Conservation (phyloP, 2,888 invertebrate genomes). For the Ormyrus rosae region DNA sequence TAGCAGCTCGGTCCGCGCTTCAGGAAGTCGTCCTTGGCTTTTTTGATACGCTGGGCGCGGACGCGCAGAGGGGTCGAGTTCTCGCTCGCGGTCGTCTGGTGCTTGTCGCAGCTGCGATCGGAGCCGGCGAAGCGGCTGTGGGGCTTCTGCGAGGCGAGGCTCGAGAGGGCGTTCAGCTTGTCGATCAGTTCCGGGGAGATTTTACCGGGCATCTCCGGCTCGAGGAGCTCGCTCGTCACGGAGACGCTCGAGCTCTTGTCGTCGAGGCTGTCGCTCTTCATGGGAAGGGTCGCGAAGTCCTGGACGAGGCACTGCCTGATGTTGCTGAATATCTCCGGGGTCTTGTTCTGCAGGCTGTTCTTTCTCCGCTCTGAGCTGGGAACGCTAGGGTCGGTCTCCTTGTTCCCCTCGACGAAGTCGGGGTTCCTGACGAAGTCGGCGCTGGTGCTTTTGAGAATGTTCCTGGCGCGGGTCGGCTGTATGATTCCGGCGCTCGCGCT, state of each 20-base stretch:
- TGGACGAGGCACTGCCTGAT: slow-evolving; percentile 40
- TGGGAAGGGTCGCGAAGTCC: slow-evolving; percentile 34
- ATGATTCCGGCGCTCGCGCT: slow-evolving; percentile 80
- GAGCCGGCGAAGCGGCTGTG: not conserved
- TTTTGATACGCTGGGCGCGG: slow-evolving; percentile 80
- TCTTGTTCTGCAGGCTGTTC: slow-evolving; percentile 46
- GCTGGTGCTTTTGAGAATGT: slow-evolving; percentile 51
- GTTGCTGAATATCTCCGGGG: slow-evolving; percentile 45
- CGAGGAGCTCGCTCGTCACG: not conserved
- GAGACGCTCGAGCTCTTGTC: not conserved
- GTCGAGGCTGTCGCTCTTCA: not conserved
- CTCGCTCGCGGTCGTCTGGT: slow-evolving; percentile 31
- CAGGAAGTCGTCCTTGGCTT: slow-evolving; percentile 85
- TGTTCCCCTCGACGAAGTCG: not conserved
- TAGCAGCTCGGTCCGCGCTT: slow-evolving; percentile 71
- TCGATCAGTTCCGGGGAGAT: slow-evolving; percentile 63
- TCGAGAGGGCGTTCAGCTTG: slow-evolving; percentile 63
- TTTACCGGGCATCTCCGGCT: slow-evolving; percentile 29
- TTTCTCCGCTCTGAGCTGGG: not conserved
- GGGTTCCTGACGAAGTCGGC: slow-evolving; percentile 44
- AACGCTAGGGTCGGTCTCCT: not conserved
- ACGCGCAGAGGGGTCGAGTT: slow-evolving; percentile 69
- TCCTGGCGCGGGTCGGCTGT: slow-evolving; percentile 65
- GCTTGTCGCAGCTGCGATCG: slow-evolving; percentile 44
- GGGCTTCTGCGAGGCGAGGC: slow-evolving; percentile 50